A percentile compares a stretch with the other conserved stretches of the same genome.
phyloP scores from a whole-genome alignment of 2,888 invertebrate genomes.

The Orgyia antiqua region DNA sequence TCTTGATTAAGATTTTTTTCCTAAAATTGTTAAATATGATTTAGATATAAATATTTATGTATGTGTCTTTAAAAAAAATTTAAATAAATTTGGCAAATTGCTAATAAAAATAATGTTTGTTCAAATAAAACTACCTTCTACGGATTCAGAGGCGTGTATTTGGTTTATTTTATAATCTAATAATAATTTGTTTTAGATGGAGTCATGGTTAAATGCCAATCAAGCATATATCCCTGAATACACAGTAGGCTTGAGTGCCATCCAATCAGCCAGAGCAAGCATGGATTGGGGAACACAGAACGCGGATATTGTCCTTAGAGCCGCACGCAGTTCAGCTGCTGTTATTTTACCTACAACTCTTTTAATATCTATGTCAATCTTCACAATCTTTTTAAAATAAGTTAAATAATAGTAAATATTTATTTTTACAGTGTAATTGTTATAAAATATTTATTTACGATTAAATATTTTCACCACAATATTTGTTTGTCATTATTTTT shows the following conservation, averaged over 20 bases:
- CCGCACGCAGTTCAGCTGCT: conserved; percentile 43
- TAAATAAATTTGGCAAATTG: too few species aligned
- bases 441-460: conserved; percentile 3
- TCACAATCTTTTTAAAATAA: conserved; percentile 41
- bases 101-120: too few species aligned
- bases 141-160: too few species aligned
- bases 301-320: conserved; percentile 41
- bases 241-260: conserved; percentile 39
- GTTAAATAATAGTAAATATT: conserved; percentile 5
- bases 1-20: too few species aligned
- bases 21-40: too few species aligned
- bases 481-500: too few species aligned
- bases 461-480: too few species aligned
- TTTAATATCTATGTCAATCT: conserved; percentile 35
- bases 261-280: conserved; percentile 40
- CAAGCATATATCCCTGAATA: conserved; percentile 41
- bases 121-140: too few species aligned
- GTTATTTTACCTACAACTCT: conserved; percentile 36
- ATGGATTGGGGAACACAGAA: conserved; percentile 55
- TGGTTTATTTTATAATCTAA: too few species aligned
- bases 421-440: too few species aligned
- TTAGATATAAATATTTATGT: too few species aligned
- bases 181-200: conserved; percentile 50
- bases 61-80: too few species aligned
- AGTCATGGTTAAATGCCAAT: conserved; percentile 47